Conservation (phyloP, 1,140 invertebrate species). For the Armadillidium nasatum region DNA sequence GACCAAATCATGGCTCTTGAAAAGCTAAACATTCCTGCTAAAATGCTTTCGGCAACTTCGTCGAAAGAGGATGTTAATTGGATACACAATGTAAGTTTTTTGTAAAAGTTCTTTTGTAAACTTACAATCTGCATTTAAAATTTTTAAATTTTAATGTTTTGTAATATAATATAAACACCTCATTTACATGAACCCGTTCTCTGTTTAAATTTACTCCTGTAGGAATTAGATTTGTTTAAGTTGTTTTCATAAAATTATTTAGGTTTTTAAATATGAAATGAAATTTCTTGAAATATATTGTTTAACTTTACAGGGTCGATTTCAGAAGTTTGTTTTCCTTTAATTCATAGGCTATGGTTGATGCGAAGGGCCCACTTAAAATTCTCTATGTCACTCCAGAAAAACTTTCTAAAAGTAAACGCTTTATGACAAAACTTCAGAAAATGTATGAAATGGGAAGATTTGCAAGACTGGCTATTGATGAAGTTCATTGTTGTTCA, state of each 20-base stretch:
- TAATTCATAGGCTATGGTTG: constrained; percentile 47
- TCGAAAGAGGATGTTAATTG: constrained; percentile 37
- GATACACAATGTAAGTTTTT: constrained; percentile 28
- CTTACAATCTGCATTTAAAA: no score
- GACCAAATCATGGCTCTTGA: constrained; percentile 75
- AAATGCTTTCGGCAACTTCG: constrained; percentile 33
- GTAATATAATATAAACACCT: no score
- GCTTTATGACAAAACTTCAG: constrained; percentile 79
- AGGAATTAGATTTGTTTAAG: no score
- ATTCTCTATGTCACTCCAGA: constrained; percentile 89
- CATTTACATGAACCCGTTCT: no score
- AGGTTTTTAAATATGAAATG: no score
- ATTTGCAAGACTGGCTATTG: constrained; percentile 78
- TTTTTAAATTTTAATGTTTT: no score
- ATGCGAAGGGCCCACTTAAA: constrained; percentile 51
- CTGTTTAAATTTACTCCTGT: no score
- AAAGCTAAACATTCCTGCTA: constrained; percentile 50
- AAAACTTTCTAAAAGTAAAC: constrained; percentile 82
- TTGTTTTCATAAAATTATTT: no score
- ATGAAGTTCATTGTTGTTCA: constrained; percentile 92
- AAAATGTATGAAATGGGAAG: constrained; percentile 68
- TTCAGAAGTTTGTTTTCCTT: no score
- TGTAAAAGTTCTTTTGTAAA: no score
- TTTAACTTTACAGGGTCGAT: no score
- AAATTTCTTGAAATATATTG: no score